Evolutionary conservation across 2,797 vertebrate genomes (phyloP), one percentile per base, ranked within the genome.

Genomic region (Enteromius trimaculatus): DNA sequence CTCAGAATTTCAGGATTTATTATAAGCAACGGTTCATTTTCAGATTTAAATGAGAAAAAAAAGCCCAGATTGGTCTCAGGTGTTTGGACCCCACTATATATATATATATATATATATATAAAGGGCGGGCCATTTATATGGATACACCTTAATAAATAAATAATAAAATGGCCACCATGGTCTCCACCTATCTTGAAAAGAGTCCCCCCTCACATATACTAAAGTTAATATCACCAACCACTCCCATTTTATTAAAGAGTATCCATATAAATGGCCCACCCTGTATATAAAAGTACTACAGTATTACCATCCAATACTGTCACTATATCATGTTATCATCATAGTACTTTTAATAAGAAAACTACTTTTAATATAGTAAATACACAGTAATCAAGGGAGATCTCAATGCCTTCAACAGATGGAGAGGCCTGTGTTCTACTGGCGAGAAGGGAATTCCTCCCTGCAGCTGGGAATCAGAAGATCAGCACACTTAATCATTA

Each of bases 401-500:
- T 75, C 21, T 42, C 21, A 19, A 31, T 19, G 21, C 23, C 17
- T 69, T 39, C 23, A 9, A 58, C 94, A 95, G 94, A 95, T 94
- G 92, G 92, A 90, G 82, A 88, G 89, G 89, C 81, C 88, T 83
- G 87, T 87, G 81, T 64, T 81, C 62, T 70, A 81, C 3, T 55
- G 51, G 84, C 19, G 87, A 31, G 78, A 84, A 84, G 88, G 90
- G 89, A 85, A 82, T 88, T 80, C 58, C 87, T 89, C 87, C 81
- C 87, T 89, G 84, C 88, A 84, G 87, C 82, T 87, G 88, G 89
- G 89, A 90, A 85, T 82, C 88, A 88, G 85, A 89, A 88, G 86
- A 89, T 88, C 70, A 83, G 88, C 89, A 87, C 26, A 53, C 87
- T 92, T 92, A 91, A 94, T 94, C 92, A 94, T 92, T 87, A 90